These are phyloP conservation scores for Thyatira batis DNA, from an alignment of 2,888 invertebrate genomes.

Conservation along the genomic window DNA sequence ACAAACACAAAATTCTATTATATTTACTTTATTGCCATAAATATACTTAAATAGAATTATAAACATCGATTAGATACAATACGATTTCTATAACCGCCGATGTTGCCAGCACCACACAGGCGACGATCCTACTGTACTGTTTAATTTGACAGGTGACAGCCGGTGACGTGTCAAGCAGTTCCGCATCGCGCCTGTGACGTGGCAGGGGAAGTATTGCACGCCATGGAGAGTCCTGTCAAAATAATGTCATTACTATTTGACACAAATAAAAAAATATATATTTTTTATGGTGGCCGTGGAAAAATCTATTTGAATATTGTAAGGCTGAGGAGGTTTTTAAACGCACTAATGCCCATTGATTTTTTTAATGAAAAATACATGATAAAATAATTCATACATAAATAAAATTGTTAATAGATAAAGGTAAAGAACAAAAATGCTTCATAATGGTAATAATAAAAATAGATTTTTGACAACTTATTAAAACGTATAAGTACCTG, in stretches of 20 bases:
- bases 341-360: too few relatives aligned
- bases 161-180: conserved; percentile 9
- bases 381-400: too few relatives aligned
- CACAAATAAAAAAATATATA: conserved; percentile 10
- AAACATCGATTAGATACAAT: conserved; percentile 51
- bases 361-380: too few relatives aligned
- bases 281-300: too few relatives aligned
- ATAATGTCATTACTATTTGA: too few relatives aligned
- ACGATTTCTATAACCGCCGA: conserved; percentile 59
- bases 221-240: conserved; percentile 60
- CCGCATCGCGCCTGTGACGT: conserved; percentile 40
- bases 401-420: too few relatives aligned
- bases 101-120: conserved; percentile 47
- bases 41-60: neutral
- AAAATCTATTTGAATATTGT: too few relatives aligned
- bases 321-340: too few relatives aligned
- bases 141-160: conserved; percentile 36
- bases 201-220: conserved; percentile 42
- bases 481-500: conserved; percentile 43
- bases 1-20: too few relatives aligned
- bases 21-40: neutral
- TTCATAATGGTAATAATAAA: too few relatives aligned
- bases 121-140: conserved; percentile 52
- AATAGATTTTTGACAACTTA: neutral
- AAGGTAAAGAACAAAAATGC: too few relatives aligned